Conservation (phyloP, 2,113 vertebrate species). For the Diphyllodes magnificus region DNA sequence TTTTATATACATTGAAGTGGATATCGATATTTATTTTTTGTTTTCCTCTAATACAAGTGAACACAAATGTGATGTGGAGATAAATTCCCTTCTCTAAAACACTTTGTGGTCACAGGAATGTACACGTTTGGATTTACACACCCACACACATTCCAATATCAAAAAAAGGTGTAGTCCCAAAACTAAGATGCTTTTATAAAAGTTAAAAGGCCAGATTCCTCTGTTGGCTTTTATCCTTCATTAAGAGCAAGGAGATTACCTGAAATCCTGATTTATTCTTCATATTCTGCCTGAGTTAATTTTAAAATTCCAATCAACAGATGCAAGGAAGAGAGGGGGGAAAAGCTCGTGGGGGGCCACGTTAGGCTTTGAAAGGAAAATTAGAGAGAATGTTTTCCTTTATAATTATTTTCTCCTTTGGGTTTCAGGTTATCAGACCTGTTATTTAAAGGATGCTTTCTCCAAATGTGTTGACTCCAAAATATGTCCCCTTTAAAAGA, state of each 20-base stretch:
- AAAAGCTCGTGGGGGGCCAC: neutral
- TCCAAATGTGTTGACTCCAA: neutral
- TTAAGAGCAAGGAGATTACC: slow-evolving; percentile 56
- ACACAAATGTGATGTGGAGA: slow-evolving; percentile 36
- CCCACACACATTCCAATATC: slow-evolving; percentile 13
- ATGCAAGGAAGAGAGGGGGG: slow-evolving; percentile 16
- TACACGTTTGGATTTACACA: neutral
- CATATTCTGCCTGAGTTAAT: slow-evolving; percentile 58
- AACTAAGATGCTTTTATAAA: slow-evolving; percentile 43
- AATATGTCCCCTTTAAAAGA: neutral
- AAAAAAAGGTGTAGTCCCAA: neutral
- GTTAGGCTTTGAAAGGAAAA: slow-evolving; percentile 2
- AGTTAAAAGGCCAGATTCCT: slow-evolving; percentile 51
- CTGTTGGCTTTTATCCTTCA: slow-evolving; percentile 62
- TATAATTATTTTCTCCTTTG: neutral
- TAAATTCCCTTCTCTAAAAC: slow-evolving; percentile 26
- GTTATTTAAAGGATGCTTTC: neutral
- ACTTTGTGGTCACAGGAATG: slow-evolving; percentile 28
- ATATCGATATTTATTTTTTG: neutral
- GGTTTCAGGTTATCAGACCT: neutral
- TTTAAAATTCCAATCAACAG: slow-evolving; percentile 50
- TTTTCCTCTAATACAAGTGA: slow-evolving; percentile 28
- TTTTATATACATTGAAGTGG: neutral
- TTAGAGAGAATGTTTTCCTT: slow-evolving; percentile 5
- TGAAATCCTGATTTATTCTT: slow-evolving; percentile 44